Conservation (phyloP, 1,140 invertebrate species). For the Metaphire vulgaris region DNA sequence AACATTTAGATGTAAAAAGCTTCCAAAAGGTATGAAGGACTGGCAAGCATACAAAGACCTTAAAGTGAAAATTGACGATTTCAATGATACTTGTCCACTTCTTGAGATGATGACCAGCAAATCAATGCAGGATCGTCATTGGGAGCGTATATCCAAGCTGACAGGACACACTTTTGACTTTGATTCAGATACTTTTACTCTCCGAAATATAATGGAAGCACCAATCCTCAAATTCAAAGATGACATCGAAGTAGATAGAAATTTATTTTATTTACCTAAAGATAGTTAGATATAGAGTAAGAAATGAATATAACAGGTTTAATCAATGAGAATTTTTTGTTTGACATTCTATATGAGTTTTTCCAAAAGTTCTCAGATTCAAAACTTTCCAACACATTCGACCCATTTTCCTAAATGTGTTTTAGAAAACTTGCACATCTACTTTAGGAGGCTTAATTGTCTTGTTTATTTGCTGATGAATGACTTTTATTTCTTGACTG, state of each 20-base stretch:
- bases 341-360: too few relatives aligned
- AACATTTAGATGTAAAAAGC: conserved; percentile 73
- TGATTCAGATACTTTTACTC: conserved; percentile 82
- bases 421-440: too few relatives aligned
- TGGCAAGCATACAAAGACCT: conserved; percentile 93
- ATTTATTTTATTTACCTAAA: neutral
- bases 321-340: too few relatives aligned
- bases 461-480: too few relatives aligned
- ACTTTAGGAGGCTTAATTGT: too few relatives aligned
- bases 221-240: conserved; percentile 85
- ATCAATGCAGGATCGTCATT: conserved; percentile 93
- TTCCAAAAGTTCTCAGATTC: too few relatives aligned
- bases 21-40: conserved; percentile 90
- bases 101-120: conserved; percentile 95
- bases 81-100: conserved; percentile 91
- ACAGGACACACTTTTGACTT: conserved; percentile 82
- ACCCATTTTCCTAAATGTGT: too few relatives aligned
- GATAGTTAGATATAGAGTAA: too few relatives aligned
- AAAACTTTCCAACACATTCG: too few relatives aligned
- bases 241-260: conserved; percentile 68
- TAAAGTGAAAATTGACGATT: conserved; percentile 93
- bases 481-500: too few relatives aligned
- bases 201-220: conserved; percentile 93
- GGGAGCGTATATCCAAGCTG: conserved; percentile 88
- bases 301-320: too few relatives aligned